Base-by-base conservation (phyloP, 1,140 invertebrate species). In the Zaprionus davidi region DNA sequence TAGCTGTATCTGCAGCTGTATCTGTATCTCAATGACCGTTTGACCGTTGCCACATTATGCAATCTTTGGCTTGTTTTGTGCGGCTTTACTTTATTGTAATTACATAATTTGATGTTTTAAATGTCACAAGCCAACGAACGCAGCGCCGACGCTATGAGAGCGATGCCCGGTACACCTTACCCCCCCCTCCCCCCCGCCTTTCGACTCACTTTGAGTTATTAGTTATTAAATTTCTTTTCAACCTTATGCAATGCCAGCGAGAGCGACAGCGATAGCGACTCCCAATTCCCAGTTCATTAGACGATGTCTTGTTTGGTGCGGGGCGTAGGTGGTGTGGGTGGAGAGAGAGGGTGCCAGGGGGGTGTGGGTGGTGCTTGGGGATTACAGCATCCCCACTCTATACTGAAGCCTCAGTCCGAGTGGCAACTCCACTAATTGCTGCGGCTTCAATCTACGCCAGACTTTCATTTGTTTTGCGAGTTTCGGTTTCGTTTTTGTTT, bases 31-130 rank as follows among this genome's bases (percentile, higher is more conserved):
- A 62, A 68, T 85, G 82, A 85, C 82, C 78, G 69, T 81, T 78
- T 70, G 67, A 22, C 67, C 72, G 66, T 36, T 55, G 46, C 28
- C 41, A 34, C 58, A 38, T 85, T 85, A 85, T 75, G 76, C 79
- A 85, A 86, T 67, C 75, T 74, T 55, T 36, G 26, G 56, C 60
- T 17, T 78, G 71, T 71, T 84, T 79, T 57, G 78, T 71, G 36
- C 60, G 72, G 57, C 56, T 26, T 51, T 58, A 26, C 57, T 59
- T 66, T 55, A 49, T 41, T 56, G 56, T 82, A 87, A 86, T 86
- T 86, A 85, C 76, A 86, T 86, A 87, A 86, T 69, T 85, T 75
- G 73, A 71, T 82, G 72, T 87, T 86, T 77, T 76, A 86, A 87
- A 86, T 86, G 82, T 86, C 82, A 86, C 82, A 86, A 86, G 82